Evolutionary conservation across 2,797 vertebrate species (phyloP).

Genomic region (Danio tinwini): DNA sequence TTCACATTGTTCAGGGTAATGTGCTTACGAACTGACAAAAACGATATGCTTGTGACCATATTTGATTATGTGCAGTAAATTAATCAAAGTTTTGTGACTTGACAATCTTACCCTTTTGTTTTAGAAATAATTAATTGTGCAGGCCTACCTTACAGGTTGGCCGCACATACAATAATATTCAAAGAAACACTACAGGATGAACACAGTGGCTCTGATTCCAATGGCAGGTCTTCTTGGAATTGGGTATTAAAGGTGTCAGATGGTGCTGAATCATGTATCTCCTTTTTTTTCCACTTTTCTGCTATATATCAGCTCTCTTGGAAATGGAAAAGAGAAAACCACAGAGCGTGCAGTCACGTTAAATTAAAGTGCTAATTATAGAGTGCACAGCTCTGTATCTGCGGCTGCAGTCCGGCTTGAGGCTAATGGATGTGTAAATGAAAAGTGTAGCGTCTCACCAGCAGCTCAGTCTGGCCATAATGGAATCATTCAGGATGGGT

Average conservation of each 20-base stretch:
- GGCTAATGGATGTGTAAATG: slow-evolving; percentile 36
- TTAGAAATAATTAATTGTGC: too few species aligned
- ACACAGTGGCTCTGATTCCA: not conserved
- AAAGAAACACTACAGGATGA: not conserved
- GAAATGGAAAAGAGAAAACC: slow-evolving; percentile 23
- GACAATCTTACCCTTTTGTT: too few species aligned
- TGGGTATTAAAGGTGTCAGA: slow-evolving; percentile 29
- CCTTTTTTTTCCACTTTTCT: not conserved
- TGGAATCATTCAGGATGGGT: slow-evolving; percentile 9
- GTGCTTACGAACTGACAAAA: too few species aligned
- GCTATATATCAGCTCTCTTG: not conserved
- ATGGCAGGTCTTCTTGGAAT: not conserved
- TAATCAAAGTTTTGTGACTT: too few species aligned
- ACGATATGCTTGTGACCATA: too few species aligned
- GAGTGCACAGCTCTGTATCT: not conserved
- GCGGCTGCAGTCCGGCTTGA: slow-evolving; percentile 5
- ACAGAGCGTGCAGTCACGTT: slow-evolving; percentile 19
- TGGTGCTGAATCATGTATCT: slow-evolving; percentile 21
- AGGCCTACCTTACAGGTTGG: not conserved
- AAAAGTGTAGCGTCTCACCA: slow-evolving; percentile 21
- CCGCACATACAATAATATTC: slow-evolving; percentile 1
- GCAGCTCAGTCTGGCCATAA: not conserved
- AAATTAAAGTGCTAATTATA: slow-evolving; percentile 41
- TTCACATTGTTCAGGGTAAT: too few species aligned
- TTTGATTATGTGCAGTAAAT: too few species aligned